A percentile compares a stretch with the other conserved stretches of the same genome.
Conservation (phyloP, 2,888 invertebrate genomes). For the Eristalinus sepulchralis region DNA sequence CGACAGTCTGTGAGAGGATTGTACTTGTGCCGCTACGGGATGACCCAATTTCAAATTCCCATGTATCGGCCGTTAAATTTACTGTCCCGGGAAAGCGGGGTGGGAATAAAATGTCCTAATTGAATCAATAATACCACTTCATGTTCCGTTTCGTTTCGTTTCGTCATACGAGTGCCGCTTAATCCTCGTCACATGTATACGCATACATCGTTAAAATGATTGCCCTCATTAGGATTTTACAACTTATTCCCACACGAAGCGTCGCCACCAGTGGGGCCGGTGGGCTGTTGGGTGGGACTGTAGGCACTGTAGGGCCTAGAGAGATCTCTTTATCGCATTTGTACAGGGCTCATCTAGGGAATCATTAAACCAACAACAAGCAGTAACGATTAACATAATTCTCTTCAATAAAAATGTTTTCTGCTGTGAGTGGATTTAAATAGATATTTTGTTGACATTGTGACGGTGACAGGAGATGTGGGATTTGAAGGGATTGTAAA, state of each 20-base stretch:
- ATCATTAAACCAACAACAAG: slow-evolving; percentile 48
- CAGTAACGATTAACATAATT: slow-evolving; percentile 62
- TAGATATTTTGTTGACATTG: slow-evolving; percentile 2
- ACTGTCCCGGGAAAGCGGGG: neutral
- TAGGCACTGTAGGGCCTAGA: neutral
- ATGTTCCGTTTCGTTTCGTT: slow-evolving; percentile 14
- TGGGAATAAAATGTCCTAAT: slow-evolving; percentile 39
- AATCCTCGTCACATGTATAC: slow-evolving; percentile 29
- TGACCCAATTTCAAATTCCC: slow-evolving; percentile 10
- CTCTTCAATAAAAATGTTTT: slow-evolving; percentile 42
- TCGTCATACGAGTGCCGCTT: slow-evolving; percentile 47
- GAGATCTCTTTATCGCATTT: slow-evolving; percentile 64
- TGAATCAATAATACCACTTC: slow-evolving; percentile 58
- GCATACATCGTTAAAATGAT: slow-evolving; percentile 60
- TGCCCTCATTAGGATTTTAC: slow-evolving; percentile 59
- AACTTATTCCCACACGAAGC: slow-evolving; percentile 58
- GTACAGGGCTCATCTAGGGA: slow-evolving; percentile 57
- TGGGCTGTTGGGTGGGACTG: slow-evolving; percentile 10
- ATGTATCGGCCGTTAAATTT: slow-evolving; percentile 1
- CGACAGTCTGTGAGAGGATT: neutral
- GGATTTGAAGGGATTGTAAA: neutral
- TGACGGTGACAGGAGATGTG: neutral
- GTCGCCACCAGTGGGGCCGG: neutral
- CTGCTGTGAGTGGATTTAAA: neutral
- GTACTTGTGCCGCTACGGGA: neutral